Evolutionary conservation across 2,113 vertebrate genomes (phyloP).

Genomic region (Machaerirhynchus nigripectus): DNA sequence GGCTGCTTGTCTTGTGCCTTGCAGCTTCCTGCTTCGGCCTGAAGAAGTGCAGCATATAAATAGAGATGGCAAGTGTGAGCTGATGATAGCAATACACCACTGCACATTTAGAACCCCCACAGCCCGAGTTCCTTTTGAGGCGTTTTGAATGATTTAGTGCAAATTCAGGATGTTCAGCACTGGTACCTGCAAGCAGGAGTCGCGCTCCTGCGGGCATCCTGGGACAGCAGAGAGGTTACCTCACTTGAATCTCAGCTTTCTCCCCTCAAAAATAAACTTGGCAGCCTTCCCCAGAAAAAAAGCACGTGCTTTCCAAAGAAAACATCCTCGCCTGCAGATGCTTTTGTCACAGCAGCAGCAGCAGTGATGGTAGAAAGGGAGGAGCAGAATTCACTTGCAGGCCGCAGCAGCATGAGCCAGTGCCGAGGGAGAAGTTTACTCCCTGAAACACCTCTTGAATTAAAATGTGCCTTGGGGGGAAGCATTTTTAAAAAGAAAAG

Average conservation of each 20-base stretch:
- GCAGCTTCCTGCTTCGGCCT: not conserved
- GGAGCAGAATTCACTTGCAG: not conserved
- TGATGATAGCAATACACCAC: not conserved
- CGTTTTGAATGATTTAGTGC: not conserved
- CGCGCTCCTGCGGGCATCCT: accelerated
- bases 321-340: not conserved
- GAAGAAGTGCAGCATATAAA: not conserved
- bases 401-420: accelerated
- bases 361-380: not conserved
- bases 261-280: conserved; percentile 1
- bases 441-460: not conserved
- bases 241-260: not conserved
- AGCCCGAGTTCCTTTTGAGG: not conserved
- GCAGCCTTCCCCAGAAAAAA: not conserved
- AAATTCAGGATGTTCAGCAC: not conserved
- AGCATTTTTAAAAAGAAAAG: not conserved
- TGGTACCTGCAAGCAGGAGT: not conserved
- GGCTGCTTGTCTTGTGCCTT: not conserved
- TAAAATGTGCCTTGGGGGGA: not conserved
- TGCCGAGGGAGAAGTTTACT: not conserved
- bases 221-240: not conserved
- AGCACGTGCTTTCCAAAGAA: not conserved
- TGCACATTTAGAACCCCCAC: not conserved
- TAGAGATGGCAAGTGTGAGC: not conserved
- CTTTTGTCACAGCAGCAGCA: not conserved